Evolutionary conservation across 2,888 invertebrate species (phyloP).

Genomic region (Cordilura impudica): DNA sequence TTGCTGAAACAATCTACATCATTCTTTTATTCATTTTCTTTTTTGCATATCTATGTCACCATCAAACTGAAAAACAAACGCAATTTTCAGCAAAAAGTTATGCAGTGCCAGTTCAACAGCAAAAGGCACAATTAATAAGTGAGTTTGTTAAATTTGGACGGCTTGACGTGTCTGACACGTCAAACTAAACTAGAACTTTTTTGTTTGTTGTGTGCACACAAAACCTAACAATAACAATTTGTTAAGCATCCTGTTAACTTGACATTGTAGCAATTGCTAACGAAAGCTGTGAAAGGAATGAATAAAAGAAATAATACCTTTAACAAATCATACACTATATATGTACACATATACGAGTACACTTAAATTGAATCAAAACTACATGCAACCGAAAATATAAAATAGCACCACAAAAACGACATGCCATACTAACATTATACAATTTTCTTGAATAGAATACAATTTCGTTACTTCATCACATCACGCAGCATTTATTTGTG

Average conservation of each 20-base stretch:
- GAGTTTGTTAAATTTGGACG: conserved; percentile 45
- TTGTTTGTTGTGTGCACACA: conserved; percentile 17
- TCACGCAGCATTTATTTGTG: conserved; percentile 12
- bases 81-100: background rate
- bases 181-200: conserved; percentile 20
- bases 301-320: conserved; percentile 16
- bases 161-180: conserved; percentile 49
- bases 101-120: background rate
- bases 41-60: too few species aligned
- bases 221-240: conserved; percentile 65
- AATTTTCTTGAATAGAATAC: conserved; percentile 30
- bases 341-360: background rate
- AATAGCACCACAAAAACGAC: background rate
- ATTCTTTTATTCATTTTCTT: too few species aligned
- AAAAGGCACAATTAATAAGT: conserved; percentile 43
- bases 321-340: background rate
- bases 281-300: conserved; percentile 30
- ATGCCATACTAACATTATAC: conserved; percentile 41
- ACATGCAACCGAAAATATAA: conserved; percentile 2
- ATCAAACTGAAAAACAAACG: too few species aligned
- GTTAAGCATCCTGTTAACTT: conserved; percentile 72
- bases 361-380: conserved; percentile 25
- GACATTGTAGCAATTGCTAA: conserved; percentile 68
- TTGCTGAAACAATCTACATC: too few species aligned
- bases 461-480: conserved; percentile 40